Evolutionary conservation across 2,113 vertebrate species (phyloP).

Genomic region (Poecile atricapillus): DNA sequence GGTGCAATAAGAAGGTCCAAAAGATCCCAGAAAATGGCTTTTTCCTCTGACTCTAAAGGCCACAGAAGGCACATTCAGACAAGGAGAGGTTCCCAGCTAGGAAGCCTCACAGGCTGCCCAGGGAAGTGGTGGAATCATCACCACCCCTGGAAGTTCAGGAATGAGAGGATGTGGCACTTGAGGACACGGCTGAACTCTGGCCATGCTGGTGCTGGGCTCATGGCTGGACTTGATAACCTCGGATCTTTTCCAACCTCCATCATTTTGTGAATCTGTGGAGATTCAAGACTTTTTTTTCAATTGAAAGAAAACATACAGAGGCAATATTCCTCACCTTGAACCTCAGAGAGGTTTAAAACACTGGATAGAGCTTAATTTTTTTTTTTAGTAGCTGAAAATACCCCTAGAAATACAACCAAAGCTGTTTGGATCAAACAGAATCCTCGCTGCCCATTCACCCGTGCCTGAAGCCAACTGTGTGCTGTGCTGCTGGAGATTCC

Average conservation of each 20-base stretch:
- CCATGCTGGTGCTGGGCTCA: rapidly evolving
- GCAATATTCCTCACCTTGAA: neutral
- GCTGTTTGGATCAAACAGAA: neutral
- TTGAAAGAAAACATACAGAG: neutral
- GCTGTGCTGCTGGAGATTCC: neutral
- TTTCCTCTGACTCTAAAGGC: neutral
- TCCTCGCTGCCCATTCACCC: neutral
- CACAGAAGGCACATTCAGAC: neutral
- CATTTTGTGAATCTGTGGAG: rapidly evolving
- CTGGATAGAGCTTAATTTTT: neutral
- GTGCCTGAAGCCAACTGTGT: neutral
- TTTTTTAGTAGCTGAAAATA: neutral
- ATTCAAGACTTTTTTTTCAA: neutral
- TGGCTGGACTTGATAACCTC: neutral
- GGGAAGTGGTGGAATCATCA: neutral
- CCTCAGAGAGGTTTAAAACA: neutral
- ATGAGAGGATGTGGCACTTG: neutral
- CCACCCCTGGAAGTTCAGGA: neutral
- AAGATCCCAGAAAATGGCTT: neutral
- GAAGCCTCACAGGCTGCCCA: neutral
- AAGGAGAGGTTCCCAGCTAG: neutral
- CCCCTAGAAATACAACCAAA: neutral
- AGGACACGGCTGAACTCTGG: rapidly evolving
- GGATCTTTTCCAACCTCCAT: neutral
- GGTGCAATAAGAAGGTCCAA: rapidly evolving